Base-by-base conservation (phyloP, 2,888 invertebrate species). In the Polymixis flavicincta region DNA sequence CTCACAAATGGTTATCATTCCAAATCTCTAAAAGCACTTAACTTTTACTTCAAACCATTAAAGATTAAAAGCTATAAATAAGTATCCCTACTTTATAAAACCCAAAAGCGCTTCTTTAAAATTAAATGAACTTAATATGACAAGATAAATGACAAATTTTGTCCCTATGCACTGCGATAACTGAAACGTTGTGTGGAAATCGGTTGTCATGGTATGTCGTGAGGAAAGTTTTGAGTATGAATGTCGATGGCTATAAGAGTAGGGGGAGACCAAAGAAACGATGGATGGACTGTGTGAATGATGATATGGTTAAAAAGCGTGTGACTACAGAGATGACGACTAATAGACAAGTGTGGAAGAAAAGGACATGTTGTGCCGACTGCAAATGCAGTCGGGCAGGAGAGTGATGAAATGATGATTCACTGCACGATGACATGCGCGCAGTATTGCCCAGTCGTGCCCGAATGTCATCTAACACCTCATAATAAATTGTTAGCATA, bases 41-140 rank as follows among this genome's bases (percentile, higher is more conserved):
- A 72, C 45, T 37, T 25, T 9, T 42, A 57, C 6, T 63, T 28
- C 45, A 73, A 54, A 65, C 63, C 66, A 79, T 71, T 65, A 69
- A 64, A 68, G 32, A 48, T 68, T 71, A 25, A 71, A 64, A 71
- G 28, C 48, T 78, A 78, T 71, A 82, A 82, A 82, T 67, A 32
- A 82, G 78, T 67, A 32, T 14, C 60, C 9, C 66, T 65, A 74
- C 52, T 54, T 42, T 22, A 72, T 73, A 71, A 73, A 64, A 68
- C 52, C 48, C 50, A 64, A 60, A 64, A 73, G 28, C 70, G 71
- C 45, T 75, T 82, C 19, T 67, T 74, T 70, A 67, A 42, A 78
- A 71, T 82, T 63, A 55, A 72, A 75, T n/a, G 9, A 48, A 59
- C 8, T 32, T 82, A 78, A 82, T 75, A 54, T 83, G 82, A 82